Conservation (phyloP, 2,888 invertebrate genomes). For the Axea sp. region DNA sequence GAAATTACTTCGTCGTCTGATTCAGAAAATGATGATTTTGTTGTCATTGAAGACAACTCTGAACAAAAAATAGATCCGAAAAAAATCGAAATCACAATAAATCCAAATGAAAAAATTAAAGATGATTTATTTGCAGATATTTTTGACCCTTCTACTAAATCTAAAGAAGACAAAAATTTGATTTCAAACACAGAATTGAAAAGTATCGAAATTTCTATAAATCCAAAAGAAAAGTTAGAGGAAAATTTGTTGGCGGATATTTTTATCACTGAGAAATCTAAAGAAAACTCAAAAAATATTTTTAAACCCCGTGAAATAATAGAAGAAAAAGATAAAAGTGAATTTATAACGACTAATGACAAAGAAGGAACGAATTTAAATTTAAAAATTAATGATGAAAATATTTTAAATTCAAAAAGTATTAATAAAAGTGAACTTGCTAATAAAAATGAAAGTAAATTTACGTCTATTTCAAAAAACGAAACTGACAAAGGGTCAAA, state of each 20-base stretch:
- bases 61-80: constrained; percentile 27
- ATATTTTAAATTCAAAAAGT: not conserved
- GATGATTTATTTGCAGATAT: constrained; percentile 89
- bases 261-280: too few species aligned
- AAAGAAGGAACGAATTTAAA: too few species aligned
- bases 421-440: not conserved
- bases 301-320: too few species aligned
- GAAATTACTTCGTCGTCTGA: constrained; percentile 63
- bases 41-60: constrained; percentile 74
- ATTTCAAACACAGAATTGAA: constrained; percentile 24
- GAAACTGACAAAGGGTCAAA: too few species aligned
- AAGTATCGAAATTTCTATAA: constrained; percentile 77
- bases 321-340: too few species aligned
- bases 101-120: constrained; percentile 68
- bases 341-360: too few species aligned
- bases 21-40: constrained; percentile 79
- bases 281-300: too few species aligned
- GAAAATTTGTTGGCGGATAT: constrained; percentile 89
- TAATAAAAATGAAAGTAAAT: not conserved
- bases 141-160: too few species aligned
- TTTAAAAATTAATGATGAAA: not conserved
- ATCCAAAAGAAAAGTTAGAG: constrained; percentile 77
- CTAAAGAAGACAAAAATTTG: too few species aligned
- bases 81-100: constrained; percentile 77
- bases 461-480: too few species aligned